Conservation (phyloP, 2,113 vertebrate genomes). For the Oncorhynchus keta region DNA sequence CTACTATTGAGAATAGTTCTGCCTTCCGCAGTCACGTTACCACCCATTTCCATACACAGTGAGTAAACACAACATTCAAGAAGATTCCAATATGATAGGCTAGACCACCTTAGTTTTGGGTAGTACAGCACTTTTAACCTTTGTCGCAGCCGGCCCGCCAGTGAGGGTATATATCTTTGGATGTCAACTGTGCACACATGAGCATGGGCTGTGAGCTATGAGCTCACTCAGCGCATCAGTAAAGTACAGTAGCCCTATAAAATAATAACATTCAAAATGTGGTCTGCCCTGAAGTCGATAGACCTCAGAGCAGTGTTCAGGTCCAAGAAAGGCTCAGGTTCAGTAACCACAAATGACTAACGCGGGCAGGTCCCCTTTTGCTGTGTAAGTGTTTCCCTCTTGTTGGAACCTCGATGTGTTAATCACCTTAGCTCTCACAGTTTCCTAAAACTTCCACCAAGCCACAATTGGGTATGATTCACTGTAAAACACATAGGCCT, state of each 20-base stretch:
- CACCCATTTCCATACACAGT: no score
- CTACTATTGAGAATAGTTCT: no score
- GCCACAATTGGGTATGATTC: conserved; percentile 48
- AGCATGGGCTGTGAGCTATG: neutral
- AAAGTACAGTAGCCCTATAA: conserved; percentile 24
- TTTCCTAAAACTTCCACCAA: conserved; percentile 42
- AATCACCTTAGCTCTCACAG: conserved; percentile 47
- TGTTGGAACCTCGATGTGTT: conserved; percentile 28
- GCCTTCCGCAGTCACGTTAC: no score
- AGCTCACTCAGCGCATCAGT: conserved; percentile 26
- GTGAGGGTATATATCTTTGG: no score
- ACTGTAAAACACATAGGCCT: conserved; percentile 26
- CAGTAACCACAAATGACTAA: conserved; percentile 28
- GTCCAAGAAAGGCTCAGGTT: conserved; percentile 19
- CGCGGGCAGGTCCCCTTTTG: conserved; percentile 39
- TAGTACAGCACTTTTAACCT: no score
- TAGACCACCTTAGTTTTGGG: no score
- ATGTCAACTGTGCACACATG: no score
- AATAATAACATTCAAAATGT: conserved; percentile 24
- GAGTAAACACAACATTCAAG: no score
- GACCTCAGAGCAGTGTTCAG: neutral
- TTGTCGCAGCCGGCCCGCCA: no score
- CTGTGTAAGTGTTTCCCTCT: conserved; percentile 39
- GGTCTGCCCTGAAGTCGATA: conserved; percentile 17
- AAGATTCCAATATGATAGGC: no score